Percentiles rank a stretch among this genome's conserved stretches.
Conservation (phyloP, 1,140 invertebrate genomes). For the Pseudobourletiella spinata region DNA sequence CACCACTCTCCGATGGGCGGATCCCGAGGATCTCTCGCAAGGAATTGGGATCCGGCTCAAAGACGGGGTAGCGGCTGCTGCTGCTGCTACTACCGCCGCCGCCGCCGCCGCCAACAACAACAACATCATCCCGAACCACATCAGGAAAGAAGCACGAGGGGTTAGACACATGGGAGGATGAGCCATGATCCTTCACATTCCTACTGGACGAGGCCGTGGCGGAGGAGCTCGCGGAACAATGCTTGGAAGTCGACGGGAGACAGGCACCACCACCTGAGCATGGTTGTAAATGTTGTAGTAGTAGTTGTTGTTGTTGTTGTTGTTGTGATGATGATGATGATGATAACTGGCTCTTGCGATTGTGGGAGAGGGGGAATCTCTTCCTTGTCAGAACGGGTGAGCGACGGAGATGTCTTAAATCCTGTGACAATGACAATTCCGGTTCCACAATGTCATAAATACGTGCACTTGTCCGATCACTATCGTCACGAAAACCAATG, state of each 20-base stretch:
- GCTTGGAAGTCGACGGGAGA: slow-evolving; percentile 18
- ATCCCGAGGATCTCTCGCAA: slow-evolving; percentile 24
- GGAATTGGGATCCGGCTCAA: slow-evolving; percentile 30
- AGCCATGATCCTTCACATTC: background rate
- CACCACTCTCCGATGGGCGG: slow-evolving; percentile 5
- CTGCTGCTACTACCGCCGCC: too few relatives aligned
- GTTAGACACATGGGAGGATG: slow-evolving; percentile 16
- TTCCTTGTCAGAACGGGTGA: slow-evolving; percentile 24
- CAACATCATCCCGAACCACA: slow-evolving; percentile 15
- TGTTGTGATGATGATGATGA: too few relatives aligned
- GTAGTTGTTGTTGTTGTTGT: background rate
- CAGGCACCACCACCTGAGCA: background rate
- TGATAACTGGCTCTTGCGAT: background rate
- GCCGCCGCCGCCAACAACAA: too few relatives aligned
- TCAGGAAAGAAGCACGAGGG: slow-evolving; percentile 15
- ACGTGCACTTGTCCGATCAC: slow-evolving; percentile 52
- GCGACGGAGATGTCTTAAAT: slow-evolving; percentile 3
- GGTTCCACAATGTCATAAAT: slow-evolving; percentile 35
- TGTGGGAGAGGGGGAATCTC: slow-evolving; percentile 15
- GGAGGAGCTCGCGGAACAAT: background rate
- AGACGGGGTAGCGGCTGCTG: slow-evolving; percentile 9
- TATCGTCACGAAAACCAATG: slow-evolving; percentile 81
- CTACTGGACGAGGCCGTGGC: background rate
- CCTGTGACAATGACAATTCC: slow-evolving; percentile 6
- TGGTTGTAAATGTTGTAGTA: background rate